Evolutionary conservation across 2,797 vertebrate genomes (phyloP).

Genomic region (Podarcis lilfordi): DNA sequence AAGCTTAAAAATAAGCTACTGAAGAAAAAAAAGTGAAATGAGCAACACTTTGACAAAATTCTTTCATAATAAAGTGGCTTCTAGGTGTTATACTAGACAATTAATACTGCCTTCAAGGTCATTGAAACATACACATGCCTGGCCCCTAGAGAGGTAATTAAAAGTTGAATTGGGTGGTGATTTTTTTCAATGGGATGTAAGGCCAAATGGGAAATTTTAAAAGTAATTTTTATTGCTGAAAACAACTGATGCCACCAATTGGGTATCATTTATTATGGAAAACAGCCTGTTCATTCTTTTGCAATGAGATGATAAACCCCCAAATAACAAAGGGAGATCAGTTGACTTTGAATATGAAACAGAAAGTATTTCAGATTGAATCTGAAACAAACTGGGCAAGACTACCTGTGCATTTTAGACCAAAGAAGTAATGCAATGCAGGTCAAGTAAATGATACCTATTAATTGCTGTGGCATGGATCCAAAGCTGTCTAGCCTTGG

Average conservation of each 20-base stretch:
- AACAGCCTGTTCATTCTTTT: conserved; percentile 49
- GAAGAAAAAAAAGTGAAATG: conserved; percentile 24
- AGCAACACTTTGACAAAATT: background rate
- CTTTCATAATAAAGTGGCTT: conserved; percentile 38
- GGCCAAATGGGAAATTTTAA: conserved; percentile 20
- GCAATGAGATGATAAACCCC: background rate
- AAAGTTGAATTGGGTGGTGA: conserved; percentile 35
- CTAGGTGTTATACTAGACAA: conserved; percentile 33
- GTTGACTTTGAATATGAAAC: no score
- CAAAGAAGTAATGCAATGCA: background rate
- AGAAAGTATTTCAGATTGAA: conserved; percentile 36
- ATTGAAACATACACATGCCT: conserved; percentile 38
- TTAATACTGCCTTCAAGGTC: conserved; percentile 54
- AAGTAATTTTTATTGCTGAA: conserved; percentile 20
- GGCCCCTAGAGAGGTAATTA: conserved; percentile 57
- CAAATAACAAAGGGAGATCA: no score
- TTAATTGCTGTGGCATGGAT: background rate
- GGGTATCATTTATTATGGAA: conserved; percentile 55
- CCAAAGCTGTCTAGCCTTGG: background rate
- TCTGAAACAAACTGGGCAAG: conserved; percentile 35
- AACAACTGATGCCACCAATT: background rate
- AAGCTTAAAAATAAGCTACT: background rate
- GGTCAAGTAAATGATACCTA: conserved; percentile 18
- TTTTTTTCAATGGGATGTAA: conserved; percentile 43
- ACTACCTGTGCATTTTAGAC: conserved; percentile 40